Conservation (phyloP, 2,797 vertebrate species). For the Tympanoctomys barrerae region DNA sequence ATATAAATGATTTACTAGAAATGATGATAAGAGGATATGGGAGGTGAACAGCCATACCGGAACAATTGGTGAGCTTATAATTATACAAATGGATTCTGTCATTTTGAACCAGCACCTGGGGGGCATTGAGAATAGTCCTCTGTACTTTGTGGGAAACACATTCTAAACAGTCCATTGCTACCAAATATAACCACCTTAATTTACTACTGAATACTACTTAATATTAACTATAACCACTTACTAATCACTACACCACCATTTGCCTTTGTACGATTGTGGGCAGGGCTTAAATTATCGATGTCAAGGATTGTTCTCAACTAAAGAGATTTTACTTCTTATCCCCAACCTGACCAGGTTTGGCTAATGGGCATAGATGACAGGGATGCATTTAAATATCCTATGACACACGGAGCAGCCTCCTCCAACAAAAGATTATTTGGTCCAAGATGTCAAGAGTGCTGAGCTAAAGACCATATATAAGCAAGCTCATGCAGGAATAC, state of each 20-base stretch:
- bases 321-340: background rate
- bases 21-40: background rate
- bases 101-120: background rate
- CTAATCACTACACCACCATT: background rate
- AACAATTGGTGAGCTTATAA: constrained; percentile 64
- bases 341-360: background rate
- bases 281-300: background rate
- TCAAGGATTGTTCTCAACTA: background rate
- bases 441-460: background rate
- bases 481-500: background rate
- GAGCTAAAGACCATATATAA: background rate
- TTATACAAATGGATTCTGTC: constrained; percentile 64
- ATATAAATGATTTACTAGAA: constrained; percentile 74
- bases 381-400: background rate
- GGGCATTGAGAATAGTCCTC: constrained; percentile 25
- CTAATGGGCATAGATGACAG: background rate
- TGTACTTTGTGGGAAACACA: background rate
- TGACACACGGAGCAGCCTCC: background rate
- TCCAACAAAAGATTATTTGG: background rate
- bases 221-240: background rate
- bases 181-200: background rate
- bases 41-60: constrained; percentile 7
- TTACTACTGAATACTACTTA: background rate
- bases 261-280: background rate
- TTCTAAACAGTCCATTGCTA: background rate